phyloP scores from a whole-genome alignment of 1,140 invertebrate genomes.

The Nasonia giraulti region DNA sequence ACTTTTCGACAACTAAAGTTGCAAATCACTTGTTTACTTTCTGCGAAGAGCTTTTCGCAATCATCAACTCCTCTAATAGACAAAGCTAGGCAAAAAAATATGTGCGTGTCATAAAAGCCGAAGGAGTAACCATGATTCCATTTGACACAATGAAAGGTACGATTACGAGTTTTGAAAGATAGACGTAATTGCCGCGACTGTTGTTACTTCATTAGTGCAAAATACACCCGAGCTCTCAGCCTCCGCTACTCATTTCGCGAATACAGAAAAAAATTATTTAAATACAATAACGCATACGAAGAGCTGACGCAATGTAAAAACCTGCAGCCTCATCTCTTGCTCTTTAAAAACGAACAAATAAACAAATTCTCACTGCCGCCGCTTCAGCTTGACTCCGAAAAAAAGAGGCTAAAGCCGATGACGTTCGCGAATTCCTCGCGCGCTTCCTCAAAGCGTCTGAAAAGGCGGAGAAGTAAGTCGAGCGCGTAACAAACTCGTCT shows the following conservation, averaged over 20 bases:
- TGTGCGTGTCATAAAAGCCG: background rate
- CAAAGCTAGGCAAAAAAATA: background rate
- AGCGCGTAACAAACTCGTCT: slow-evolving; percentile 24
- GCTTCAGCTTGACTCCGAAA: background rate
- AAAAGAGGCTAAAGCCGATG: background rate
- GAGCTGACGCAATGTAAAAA: background rate
- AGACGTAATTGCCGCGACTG: background rate
- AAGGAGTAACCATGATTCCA: background rate
- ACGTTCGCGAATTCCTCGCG: background rate
- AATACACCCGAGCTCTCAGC: background rate
- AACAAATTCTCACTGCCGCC: background rate
- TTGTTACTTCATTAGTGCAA: background rate
- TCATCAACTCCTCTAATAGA: background rate
- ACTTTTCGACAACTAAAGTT: background rate
- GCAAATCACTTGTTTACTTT: background rate
- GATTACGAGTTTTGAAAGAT: background rate
- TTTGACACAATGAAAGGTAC: background rate
- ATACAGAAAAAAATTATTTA: background rate
- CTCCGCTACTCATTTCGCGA: background rate
- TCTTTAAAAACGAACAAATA: background rate
- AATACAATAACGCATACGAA: background rate
- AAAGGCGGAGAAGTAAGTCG: background rate
- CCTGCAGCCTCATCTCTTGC: background rate
- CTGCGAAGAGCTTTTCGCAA: background rate
- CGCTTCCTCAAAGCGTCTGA: slow-evolving; percentile 13